Evolutionary conservation across 2,113 vertebrate species (phyloP).

Genomic region (Geothlypis trichas): DNA sequence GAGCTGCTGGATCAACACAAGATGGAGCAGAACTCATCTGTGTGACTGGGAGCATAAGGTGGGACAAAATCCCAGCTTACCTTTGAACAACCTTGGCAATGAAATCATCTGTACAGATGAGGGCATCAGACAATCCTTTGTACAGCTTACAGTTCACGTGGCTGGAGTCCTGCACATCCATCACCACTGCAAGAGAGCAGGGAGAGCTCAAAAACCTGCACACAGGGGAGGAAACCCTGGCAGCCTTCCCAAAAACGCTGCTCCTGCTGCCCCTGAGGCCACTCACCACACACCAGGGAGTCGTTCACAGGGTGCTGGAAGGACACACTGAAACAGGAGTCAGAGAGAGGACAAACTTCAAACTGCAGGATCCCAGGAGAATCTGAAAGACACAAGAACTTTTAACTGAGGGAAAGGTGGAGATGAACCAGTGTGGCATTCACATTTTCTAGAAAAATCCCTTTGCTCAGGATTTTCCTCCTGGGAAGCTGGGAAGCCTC

Average conservation of each 20-base stretch:
- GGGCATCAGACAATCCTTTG: slow-evolving; percentile 94
- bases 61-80: slow-evolving; percentile 69
- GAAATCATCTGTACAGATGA: slow-evolving; percentile 98
- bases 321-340: slow-evolving; percentile 94
- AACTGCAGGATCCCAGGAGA: slow-evolving; percentile 93
- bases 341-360: slow-evolving; percentile 95
- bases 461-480: too few relatives aligned
- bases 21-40: neutral
- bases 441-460: too few relatives aligned
- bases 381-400: slow-evolving; percentile 73
- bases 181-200: slow-evolving; percentile 85
- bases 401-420: neutral
- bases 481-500: too few relatives aligned
- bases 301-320: slow-evolving; percentile 99
- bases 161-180: slow-evolving; percentile 95
- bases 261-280: neutral
- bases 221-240: neutral
- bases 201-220: neutral
- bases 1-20: accelerated
- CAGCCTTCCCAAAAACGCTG: neutral
- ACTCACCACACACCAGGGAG: slow-evolving; percentile 96
- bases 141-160: slow-evolving; percentile 96
- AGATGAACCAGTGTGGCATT: neutral
- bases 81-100: slow-evolving; percentile 98
- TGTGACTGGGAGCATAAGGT: accelerated